Percentiles rank a stretch among this genome's conserved stretches.
phyloP scores from a whole-genome alignment of 2,888 invertebrate species.

The Sepiola atlantica region DNA sequence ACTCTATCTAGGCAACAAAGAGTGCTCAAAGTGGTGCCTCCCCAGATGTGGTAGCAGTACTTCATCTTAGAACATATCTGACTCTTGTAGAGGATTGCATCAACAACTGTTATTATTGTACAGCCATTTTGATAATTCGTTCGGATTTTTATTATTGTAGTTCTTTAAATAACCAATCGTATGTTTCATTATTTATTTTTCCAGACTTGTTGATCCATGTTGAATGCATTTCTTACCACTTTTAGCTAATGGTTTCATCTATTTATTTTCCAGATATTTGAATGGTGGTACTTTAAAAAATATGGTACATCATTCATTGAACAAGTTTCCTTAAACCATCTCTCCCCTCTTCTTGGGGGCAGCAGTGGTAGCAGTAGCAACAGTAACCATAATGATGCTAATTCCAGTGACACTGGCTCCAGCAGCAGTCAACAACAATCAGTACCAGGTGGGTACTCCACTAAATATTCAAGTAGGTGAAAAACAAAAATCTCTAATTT shows the following conservation, averaged over 20 bases:
- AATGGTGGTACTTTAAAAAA: slow-evolving; percentile 99
- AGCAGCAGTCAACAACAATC: slow-evolving; percentile 54
- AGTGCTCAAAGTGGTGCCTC: no score
- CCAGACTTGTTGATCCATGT: background rate
- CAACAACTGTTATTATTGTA: no score
- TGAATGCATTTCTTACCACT: background rate
- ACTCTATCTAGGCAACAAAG: no score
- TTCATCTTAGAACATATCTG: no score
- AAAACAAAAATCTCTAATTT: background rate
- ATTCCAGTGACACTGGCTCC: slow-evolving; percentile 52
- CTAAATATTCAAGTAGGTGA: slow-evolving; percentile 49
- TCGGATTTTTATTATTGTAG: no score
- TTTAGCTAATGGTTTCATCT: background rate
- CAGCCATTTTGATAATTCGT: no score
- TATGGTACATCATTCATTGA: slow-evolving; percentile 98
- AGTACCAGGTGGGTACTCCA: slow-evolving; percentile 53
- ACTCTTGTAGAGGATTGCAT: no score
- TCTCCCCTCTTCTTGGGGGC: slow-evolving; percentile 91
- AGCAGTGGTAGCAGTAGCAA: slow-evolving; percentile 71
- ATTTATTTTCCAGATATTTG: slow-evolving; percentile 81
- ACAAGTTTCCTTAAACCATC: slow-evolving; percentile 94
- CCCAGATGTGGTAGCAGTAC: no score
- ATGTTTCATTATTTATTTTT: no score
- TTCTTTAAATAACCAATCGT: no score
- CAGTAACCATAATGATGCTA: slow-evolving; percentile 52